Evolutionary conservation across 2,888 invertebrate species (phyloP), one percentile per base, ranked within the genome.

Genomic region (Dromius quadrimaculatus): DNA sequence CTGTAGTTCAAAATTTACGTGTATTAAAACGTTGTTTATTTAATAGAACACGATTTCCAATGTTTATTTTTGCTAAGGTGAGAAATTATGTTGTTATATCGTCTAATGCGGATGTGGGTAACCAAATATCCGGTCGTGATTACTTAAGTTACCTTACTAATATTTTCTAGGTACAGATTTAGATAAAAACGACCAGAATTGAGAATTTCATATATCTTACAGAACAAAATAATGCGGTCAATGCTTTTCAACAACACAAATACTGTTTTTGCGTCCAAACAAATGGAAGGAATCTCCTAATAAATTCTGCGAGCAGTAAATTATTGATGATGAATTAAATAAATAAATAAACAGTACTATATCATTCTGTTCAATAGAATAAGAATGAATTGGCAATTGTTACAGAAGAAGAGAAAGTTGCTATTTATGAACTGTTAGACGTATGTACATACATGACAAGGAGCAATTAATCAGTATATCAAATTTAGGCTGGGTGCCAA

Each of bases 371-470:
- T 54, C 50, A 54, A 54, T 54, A 54, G 28, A 15, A 28, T 54
- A 54, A 54, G 28, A 54, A 54, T 54, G 28, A 28, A 28, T 54
- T 54, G 50, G 50, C 50, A 28, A 23, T 28, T 8, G 23, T 5
- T 15, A 15, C 28, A 54, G 13, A 32, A 15, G 50, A 54, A 54
- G 28, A 54, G 50, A 54, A 54, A 54, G 50, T 54, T 28, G 50
- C 50, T 54, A 54, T 54, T 54, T 54, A 54, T 54, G 50, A 54
- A 54, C 50, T 54, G 50, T 54, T 54, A 54, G 50, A 54, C 50
- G 50, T 54, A 54, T 54, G 50, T 54, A 54, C 50, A 54, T 54
- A 54, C 50, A 54, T 54, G 59, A 59, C 59, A 59, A 34, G 36
- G 0, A 19, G 36, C 59, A 59, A 59, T 59, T 59, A 59, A 59